Conservation (phyloP, 2,888 invertebrate species). For the Hydroisotoma schaefferi region DNA sequence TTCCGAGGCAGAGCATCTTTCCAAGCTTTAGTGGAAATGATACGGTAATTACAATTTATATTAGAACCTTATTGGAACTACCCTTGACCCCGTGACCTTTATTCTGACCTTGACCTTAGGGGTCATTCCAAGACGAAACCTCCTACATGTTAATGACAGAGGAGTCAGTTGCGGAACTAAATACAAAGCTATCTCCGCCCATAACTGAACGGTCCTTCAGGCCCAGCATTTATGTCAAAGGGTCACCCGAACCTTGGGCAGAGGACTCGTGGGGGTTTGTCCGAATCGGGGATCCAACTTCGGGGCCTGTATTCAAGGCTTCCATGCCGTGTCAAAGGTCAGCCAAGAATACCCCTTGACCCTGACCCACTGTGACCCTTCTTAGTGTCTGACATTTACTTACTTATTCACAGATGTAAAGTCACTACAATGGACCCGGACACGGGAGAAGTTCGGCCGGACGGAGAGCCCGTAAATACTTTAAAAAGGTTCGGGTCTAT, state of each 20-base stretch:
- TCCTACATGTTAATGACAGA: slow-evolving; percentile 42
- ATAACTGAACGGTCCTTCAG: slow-evolving; percentile 33
- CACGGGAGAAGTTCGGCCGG: slow-evolving; percentile 24
- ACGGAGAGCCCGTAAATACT: slow-evolving; percentile 38
- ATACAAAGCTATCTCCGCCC: slow-evolving; percentile 23
- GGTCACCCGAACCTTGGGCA: slow-evolving; percentile 32
- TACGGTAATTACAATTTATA: slow-evolving; percentile 17
- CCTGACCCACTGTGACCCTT: too few relatives aligned
- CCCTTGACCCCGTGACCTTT: slow-evolving; percentile 4
- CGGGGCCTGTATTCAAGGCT: slow-evolving; percentile 35
- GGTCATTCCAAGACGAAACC: slow-evolving; percentile 44
- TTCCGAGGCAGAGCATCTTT: slow-evolving; percentile 20
- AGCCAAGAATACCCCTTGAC: not conserved
- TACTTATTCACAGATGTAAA: slow-evolving; percentile 33
- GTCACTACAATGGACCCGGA: slow-evolving; percentile 37
- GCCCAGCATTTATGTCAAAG: slow-evolving; percentile 33
- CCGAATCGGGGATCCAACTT: slow-evolving; percentile 26
- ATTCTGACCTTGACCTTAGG: slow-evolving; percentile 20
- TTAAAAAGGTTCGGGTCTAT: slow-evolving; percentile 22
- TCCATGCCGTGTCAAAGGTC: slow-evolving; percentile 40
- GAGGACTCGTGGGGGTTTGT: slow-evolving; percentile 43
- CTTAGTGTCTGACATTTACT: not conserved
- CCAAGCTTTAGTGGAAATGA: slow-evolving; percentile 17
- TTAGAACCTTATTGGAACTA: not conserved
- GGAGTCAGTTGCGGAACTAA: slow-evolving; percentile 37